Percentiles rank a stretch among this genome's conserved stretches.
Evolutionary conservation across 2,113 vertebrate species (phyloP).

Genomic region (Empidonax traillii): DNA sequence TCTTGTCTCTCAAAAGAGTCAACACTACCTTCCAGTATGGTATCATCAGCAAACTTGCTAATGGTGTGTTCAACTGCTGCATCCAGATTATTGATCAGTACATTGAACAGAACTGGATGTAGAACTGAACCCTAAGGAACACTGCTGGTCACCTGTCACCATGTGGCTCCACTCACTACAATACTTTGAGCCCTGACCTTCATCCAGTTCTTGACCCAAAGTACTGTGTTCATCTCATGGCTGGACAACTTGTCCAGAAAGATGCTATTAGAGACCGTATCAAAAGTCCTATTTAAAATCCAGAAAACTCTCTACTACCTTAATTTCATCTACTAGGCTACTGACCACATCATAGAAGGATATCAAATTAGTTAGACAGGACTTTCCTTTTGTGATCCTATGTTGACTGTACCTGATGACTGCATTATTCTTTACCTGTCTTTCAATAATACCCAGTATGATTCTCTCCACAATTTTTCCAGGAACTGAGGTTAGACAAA

Average conservation of each 20-base stretch:
- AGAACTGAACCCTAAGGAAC: background rate
- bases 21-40: background rate
- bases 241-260: background rate
- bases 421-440: background rate
- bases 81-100: background rate
- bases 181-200: background rate
- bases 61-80: background rate
- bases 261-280: background rate
- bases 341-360: no score
- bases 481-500: background rate
- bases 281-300: background rate
- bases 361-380: background rate
- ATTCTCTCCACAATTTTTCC: background rate
- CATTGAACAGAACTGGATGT: no score
- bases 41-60: background rate
- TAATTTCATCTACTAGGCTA: background rate
- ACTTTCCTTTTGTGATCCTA: background rate
- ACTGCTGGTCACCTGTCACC: background rate
- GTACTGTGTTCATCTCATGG: background rate
- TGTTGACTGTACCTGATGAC: background rate
- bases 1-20: background rate
- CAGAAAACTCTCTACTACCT: background rate
- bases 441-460: background rate
- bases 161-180: background rate
- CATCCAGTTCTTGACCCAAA: accelerated